Conservation (phyloP, 2,888 invertebrate species). For the Beris chalybata region DNA sequence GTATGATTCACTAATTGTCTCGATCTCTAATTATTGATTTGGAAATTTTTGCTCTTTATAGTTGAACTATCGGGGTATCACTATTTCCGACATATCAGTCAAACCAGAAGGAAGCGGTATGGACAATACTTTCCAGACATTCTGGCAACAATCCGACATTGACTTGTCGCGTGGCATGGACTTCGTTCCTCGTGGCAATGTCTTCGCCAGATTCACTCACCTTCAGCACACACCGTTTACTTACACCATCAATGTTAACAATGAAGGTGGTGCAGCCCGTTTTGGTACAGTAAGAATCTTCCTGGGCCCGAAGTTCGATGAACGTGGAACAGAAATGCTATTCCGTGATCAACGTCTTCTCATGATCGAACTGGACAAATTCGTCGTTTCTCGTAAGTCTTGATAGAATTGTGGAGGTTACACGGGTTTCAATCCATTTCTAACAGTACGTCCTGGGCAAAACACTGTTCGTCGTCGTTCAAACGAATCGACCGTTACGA, state of each 20-base stretch:
- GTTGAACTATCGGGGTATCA: slow-evolving; percentile 55
- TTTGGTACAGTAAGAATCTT: slow-evolving; percentile 66
- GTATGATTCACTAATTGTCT: slow-evolving; percentile 50
- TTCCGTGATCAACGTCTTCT: slow-evolving; percentile 61
- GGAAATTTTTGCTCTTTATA: background rate
- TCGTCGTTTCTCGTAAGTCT: slow-evolving; percentile 60
- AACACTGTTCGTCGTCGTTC: slow-evolving; percentile 67
- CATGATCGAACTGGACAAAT: slow-evolving; percentile 68
- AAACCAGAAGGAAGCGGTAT: slow-evolving; percentile 56
- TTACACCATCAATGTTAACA: slow-evolving; percentile 64
- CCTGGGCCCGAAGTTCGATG: slow-evolving; percentile 64
- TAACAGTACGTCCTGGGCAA: slow-evolving; percentile 65
- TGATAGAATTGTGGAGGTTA: background rate
- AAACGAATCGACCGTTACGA: slow-evolving; percentile 72
- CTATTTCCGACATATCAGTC: slow-evolving; percentile 60
- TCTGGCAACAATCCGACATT: slow-evolving; percentile 75
- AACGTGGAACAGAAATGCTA: slow-evolving; percentile 61
- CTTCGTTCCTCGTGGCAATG: slow-evolving; percentile 71
- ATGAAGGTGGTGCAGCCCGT: slow-evolving; percentile 54
- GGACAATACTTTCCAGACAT: slow-evolving; percentile 64
- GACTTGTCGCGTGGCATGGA: slow-evolving; percentile 76
- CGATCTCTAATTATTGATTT: background rate
- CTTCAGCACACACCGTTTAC: slow-evolving; percentile 70
- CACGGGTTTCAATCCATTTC: background rate
- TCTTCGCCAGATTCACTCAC: slow-evolving; percentile 69